Percentiles rank a stretch among this genome's conserved stretches.
Evolutionary conservation across 2,797 vertebrate species (phyloP).

Genomic region (Antrozous pallidus): DNA sequence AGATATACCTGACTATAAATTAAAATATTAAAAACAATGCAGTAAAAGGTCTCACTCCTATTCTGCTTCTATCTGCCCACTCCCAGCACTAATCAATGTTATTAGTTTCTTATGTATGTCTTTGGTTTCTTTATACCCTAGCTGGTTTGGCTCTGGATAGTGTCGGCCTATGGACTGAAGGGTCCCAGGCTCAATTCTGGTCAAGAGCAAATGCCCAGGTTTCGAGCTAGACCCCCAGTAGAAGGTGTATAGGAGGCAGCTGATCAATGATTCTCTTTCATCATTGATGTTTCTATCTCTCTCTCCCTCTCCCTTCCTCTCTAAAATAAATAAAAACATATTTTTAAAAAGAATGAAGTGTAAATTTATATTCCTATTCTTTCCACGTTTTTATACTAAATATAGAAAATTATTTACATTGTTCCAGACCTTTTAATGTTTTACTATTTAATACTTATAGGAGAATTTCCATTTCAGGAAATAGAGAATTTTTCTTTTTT

Average conservation of each 20-base stretch:
- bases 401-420: background rate
- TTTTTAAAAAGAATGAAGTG: background rate
- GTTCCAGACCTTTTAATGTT: background rate
- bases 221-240: too few relatives aligned
- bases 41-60: background rate
- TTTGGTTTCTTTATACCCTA: background rate
- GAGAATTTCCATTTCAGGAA: background rate
- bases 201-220: too few relatives aligned
- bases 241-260: too few relatives aligned
- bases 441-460: background rate
- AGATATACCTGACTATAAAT: background rate
- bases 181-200: too few relatives aligned
- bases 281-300: too few relatives aligned
- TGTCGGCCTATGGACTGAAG: too few relatives aligned
- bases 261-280: too few relatives aligned
- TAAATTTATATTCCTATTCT: conserved; percentile 1
- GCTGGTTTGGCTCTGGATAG: too few relatives aligned
- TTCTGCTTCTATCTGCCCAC: background rate
- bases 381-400: background rate
- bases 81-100: background rate
- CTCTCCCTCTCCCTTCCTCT: too few relatives aligned
- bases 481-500: background rate
- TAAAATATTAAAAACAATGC: conserved; percentile 12
- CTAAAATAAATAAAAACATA: too few relatives aligned
- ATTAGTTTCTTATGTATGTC: background rate